Evolutionary conservation across 2,113 vertebrate genomes (phyloP), one percentile per base, ranked within the genome.

Genomic region (Ptilorrhoa leucosticta): DNA sequence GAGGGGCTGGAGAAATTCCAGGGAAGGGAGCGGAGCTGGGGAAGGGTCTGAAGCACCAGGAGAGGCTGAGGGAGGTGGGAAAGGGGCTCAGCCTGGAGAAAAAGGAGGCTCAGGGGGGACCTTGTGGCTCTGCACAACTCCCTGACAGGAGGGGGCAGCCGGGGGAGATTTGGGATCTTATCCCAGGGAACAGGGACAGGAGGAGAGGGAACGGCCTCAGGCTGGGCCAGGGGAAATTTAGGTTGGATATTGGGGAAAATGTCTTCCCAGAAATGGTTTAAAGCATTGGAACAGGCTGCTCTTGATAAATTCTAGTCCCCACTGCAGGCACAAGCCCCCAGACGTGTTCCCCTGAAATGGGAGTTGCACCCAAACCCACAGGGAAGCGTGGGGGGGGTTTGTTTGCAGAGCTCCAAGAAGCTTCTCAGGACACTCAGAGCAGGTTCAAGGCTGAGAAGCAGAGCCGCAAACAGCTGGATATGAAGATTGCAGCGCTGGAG

Each of bases 391-490:
- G 28, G 47, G 35, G 1, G 47, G 35, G 1, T 60, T 60, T 60
- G 71, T 53, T 65, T 83, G 42, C 95, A 99, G 99, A 99, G 96
- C 97, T 99, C 68, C 98, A 98, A 26, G 98, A 99, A 87, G 86
- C 83, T 10, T 98, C 98, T 21, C 98, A 99, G 70, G 97, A 97
- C 73, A 78, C 95, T 19, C 98, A 98, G 96, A 93, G 80, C 53
- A 98, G 97, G 88, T 97, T 98, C 96, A 98, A 97, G 96, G 97
- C 92, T 16, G 99, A 99, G 97, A 99, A 99, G 87, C 99, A 99
- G 83, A 98, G 95, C 64, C 98, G 99, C 53, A 99, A 97, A 42
- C 99, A 99, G 87, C 96, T 98, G 80, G 99, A 99, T 57, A 96
- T 98, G 70, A 98, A 94, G 86, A 93, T 99, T 31, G 92, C 85